Evolutionary conservation across 2,888 invertebrate genomes (phyloP), one percentile per base, ranked within the genome.

Genomic region (Chrysolina oricalcia): DNA sequence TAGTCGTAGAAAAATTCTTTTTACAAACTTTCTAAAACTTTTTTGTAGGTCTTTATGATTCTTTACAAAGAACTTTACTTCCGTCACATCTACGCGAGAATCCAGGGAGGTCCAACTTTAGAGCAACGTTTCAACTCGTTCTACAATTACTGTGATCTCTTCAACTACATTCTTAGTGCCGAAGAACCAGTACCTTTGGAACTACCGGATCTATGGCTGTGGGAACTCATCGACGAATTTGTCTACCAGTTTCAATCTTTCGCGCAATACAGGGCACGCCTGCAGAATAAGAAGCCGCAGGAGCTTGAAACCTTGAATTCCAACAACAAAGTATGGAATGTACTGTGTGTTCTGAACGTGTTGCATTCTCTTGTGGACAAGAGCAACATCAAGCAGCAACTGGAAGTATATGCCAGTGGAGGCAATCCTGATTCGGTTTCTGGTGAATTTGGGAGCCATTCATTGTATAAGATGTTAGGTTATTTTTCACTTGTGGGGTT

Each of bases 141-240:
- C 89, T 97, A 94, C 90, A 99, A 99, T 89, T 99, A 99, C 87
- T 99, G 99, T 89, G 96, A 97, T 86, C 92, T 99, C 72, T 99
- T 99, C 90, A 98, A 99, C 89, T 95, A 96, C 86, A 98, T 99
- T 82, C 91, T 99, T 77, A 96, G 97, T 83, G 94, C 97, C 0
- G 94, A 95, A 80, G 94, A 94, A 43, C 98, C 98, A 0, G 96
- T 98, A 0, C 93, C 94, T 2, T 89, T 98, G 68, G 97, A 97
- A 87, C 89, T 99, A 74, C 99, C 99, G 13, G 98, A 99, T 89
- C 95, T 98, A 86, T 99, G 99, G 99, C 90, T 99, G 41, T 99
- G 99, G 99, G 99, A 99, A 88, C 93, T 99, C 69, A 96, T 99
- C 82, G 99, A 99, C 90, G 99, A 99, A 88, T 99, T 99, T 90